Conservation (phyloP, 2,888 invertebrate species). For the Artemia sinica region DNA sequence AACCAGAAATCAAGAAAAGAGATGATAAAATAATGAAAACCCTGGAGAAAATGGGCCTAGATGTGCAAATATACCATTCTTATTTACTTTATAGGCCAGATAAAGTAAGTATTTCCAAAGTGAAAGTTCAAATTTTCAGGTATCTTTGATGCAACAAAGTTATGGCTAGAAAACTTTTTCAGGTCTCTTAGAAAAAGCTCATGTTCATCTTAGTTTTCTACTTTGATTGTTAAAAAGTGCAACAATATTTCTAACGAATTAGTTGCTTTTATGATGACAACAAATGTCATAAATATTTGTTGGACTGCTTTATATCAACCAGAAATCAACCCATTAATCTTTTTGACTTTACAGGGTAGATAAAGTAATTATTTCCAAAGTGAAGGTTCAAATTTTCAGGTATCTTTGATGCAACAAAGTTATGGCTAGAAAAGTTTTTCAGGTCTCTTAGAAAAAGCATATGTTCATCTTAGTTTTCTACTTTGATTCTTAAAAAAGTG, state of each 20-base stretch:
- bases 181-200: background rate
- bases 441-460: background rate
- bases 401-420: background rate
- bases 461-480: background rate
- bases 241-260: background rate
- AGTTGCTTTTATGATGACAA: background rate
- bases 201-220: background rate
- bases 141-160: background rate
- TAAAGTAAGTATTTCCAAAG: background rate
- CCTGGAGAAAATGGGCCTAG: background rate
- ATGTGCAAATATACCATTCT: constrained; percentile 11
- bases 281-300: background rate
- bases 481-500: background rate
- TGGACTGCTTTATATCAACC: constrained; percentile 15
- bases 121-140: too few species aligned
- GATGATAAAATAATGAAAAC: background rate
- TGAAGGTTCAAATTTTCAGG: too few species aligned
- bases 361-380: too few species aligned
- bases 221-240: background rate
- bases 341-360: too few species aligned
- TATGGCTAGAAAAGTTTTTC: background rate
- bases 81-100: constrained; percentile 17
- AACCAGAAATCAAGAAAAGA: constrained; percentile 17
- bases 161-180: background rate
- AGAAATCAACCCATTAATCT: background rate